phyloP scores from a whole-genome alignment of 1,140 invertebrate species.

The Campoletis sonorensis region DNA sequence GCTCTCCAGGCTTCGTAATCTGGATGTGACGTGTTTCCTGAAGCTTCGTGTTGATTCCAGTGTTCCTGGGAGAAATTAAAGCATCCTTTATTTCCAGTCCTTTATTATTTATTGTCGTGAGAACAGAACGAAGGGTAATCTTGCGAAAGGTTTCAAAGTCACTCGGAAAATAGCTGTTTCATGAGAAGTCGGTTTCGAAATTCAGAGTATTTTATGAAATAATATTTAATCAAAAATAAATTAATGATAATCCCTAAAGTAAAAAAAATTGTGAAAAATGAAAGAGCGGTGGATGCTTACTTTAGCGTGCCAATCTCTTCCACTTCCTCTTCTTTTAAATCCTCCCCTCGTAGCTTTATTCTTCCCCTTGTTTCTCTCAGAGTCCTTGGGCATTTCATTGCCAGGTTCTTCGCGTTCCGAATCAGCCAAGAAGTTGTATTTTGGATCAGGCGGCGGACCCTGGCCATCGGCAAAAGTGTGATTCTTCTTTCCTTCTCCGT shows the following conservation, averaged over 20 bases:
- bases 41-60: conserved; percentile 33
- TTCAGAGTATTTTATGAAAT: too few species aligned
- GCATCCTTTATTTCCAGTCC: neutral
- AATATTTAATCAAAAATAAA: too few species aligned
- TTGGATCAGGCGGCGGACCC: conserved; percentile 76
- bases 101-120: too few species aligned
- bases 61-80: conserved; percentile 11
- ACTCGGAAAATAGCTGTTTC: too few species aligned
- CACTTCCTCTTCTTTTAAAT: conserved; percentile 61
- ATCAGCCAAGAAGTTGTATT: conserved; percentile 76
- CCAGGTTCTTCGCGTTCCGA: conserved; percentile 69
- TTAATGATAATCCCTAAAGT: neutral
- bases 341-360: conserved; percentile 57
- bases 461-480: conserved; percentile 71
- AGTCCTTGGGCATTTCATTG: conserved; percentile 59
- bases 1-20: conserved; percentile 76
- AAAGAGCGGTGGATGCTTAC: neutral
- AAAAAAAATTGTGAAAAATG: neutral
- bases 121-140: too few species aligned
- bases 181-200: too few species aligned
- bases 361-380: conserved; percentile 62
- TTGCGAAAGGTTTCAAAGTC: too few species aligned
- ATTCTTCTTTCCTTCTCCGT: conserved; percentile 66
- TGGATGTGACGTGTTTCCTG: conserved; percentile 64
- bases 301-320: conserved; percentile 56